Conservation (phyloP, 2,113 vertebrate genomes). For the Apodemus speciosus region DNA sequence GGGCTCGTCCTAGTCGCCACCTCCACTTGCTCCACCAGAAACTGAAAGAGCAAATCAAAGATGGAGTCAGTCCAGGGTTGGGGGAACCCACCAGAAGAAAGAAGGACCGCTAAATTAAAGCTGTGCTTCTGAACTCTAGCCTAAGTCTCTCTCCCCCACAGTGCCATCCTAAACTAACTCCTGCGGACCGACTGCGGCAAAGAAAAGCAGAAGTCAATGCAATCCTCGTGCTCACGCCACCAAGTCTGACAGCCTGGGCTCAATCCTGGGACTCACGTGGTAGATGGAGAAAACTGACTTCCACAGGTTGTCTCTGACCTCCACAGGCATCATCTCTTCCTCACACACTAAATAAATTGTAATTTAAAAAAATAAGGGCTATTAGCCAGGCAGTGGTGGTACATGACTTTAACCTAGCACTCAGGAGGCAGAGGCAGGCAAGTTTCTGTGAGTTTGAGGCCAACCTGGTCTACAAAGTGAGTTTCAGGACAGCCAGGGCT, state of each 20-base stretch:
- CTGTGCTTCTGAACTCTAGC: not conserved
- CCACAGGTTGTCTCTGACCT: not conserved
- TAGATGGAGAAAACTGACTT: not conserved
- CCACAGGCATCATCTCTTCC: not conserved
- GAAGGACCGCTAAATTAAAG: not conserved
- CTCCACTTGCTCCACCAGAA: slow-evolving; percentile 89
- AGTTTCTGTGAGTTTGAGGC: too few species aligned
- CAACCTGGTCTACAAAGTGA: too few species aligned
- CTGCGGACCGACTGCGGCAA: not conserved
- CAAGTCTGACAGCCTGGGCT: not conserved
- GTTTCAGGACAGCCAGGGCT: too few species aligned
- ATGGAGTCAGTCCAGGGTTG: not conserved
- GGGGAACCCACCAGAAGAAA: not conserved
- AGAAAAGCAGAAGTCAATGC: not conserved
- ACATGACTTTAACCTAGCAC: too few species aligned
- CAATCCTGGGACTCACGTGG: not conserved
- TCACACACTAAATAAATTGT: not conserved
- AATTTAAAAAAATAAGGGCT: too few species aligned
- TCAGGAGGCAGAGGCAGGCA: too few species aligned
- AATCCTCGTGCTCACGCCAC: too few species aligned
- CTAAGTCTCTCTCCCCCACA: not conserved
- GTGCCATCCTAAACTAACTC: not conserved
- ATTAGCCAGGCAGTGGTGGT: too few species aligned
- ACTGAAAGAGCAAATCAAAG: slow-evolving; percentile 81
- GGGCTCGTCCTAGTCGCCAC: slow-evolving; percentile 71